Conservation (phyloP, 2,888 invertebrate species). For the Amphipyra berbera region DNA sequence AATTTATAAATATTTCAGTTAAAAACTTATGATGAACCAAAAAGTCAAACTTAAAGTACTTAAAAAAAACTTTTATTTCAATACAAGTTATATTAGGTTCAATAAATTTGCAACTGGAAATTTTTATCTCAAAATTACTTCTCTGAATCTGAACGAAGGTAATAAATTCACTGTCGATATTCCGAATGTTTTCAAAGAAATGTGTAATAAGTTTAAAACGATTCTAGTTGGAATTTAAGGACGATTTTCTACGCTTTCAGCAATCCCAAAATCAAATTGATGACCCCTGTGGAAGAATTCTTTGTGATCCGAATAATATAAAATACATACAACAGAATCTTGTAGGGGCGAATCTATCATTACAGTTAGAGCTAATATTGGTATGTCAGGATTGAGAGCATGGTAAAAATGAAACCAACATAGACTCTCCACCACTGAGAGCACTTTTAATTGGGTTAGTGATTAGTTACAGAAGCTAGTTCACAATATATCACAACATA, state of each 20-base stretch:
- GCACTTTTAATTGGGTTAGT: too few relatives aligned
- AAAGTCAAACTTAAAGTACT: background rate
- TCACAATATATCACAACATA: too few relatives aligned
- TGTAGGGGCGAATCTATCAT: too few relatives aligned
- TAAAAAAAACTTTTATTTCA: slow-evolving; percentile 20
- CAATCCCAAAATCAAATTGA: slow-evolving; percentile 2
- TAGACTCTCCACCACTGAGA: too few relatives aligned
- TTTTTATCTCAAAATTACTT: slow-evolving; percentile 36
- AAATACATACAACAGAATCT: too few relatives aligned
- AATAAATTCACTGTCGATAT: slow-evolving; percentile 24
- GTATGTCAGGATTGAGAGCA: too few relatives aligned
- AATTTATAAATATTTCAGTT: background rate
- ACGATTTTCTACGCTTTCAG: background rate
- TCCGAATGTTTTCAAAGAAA: slow-evolving; percentile 23
- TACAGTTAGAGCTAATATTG: too few relatives aligned
- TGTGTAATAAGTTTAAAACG: slow-evolving; percentile 26
- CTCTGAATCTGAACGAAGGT: slow-evolving; percentile 8
- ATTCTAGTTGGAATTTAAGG: slow-evolving; percentile 13
- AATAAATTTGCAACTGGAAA: slow-evolving; percentile 36
- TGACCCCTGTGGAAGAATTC: slow-evolving; percentile 2
- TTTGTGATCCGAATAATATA: background rate
- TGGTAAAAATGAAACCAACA: too few relatives aligned
- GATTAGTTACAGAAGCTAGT: too few relatives aligned
- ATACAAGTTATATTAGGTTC: slow-evolving; percentile 38
- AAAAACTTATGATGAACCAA: background rate